Evolutionary conservation across 35 echinoderm and acorn worm species (phyloP), one percentile per base, ranked within the genome.

Genomic region (Ophioderma brevispina): DNA sequence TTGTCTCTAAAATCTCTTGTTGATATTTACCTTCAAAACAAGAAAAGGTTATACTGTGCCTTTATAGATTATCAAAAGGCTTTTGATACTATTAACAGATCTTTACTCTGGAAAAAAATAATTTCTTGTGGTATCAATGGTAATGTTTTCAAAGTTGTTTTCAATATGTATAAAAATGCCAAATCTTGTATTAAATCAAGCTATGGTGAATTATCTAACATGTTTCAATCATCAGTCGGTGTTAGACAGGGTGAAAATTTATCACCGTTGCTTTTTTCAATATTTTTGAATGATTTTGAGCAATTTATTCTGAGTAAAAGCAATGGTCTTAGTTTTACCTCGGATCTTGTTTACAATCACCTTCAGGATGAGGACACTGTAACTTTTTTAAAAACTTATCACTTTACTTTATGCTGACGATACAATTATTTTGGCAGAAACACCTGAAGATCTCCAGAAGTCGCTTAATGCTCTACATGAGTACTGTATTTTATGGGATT

Each of bases 31-130:
- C 78, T 86, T 17, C 35, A 76, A 23, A 86, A 85, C 46, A 40
- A 50, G 31, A 92, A 92, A 79, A 79, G 82, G 15, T 28, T 92
- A 0, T 91, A 85, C 32, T 91, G 89, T 78, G 90, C 83, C 13
- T 86, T 86, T 79, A 75, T 90, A 33, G 81, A n/a, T 76, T 35
- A 83, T 76, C 41, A 38, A n/a, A n/a, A 92, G 55, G 82, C 75
- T 78, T 92, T 86, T 80, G 90, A 87, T 80, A 36, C 63, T 18
- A 86, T 86, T 79, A 83, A 80, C 10, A 78, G 90, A 52, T 86
- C 84, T 21, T 70, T 40, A 25, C 40, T 92, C 25, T 87, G 90
- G 90, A 86, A 82, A 55, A 92, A 92, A 86, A 34, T 92, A 10
- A 31, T 90, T 39, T 37, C 33, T 42, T 83, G 76, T 91, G 75